Conservation (phyloP, 1,140 invertebrate genomes). For the Stenopsyche tienmushanensis region DNA sequence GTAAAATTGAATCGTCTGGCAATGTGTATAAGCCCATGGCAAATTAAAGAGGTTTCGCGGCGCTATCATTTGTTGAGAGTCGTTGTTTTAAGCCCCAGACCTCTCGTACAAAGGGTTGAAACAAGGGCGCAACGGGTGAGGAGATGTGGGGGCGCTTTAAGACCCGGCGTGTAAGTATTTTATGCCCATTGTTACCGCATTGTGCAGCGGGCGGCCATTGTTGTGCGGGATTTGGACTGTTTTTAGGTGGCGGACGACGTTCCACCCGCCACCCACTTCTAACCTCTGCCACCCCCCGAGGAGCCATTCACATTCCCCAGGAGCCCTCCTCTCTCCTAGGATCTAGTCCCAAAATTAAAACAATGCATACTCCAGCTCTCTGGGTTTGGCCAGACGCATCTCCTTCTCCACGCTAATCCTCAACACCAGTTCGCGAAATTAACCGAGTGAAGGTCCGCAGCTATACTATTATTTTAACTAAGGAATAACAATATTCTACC, state of each 20-base stretch:
- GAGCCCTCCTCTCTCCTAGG: background rate
- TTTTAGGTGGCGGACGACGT: slow-evolving; percentile 32
- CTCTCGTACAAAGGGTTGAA: slow-evolving; percentile 16
- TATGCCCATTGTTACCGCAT: slow-evolving; percentile 38
- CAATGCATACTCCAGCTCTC: slow-evolving; percentile 25
- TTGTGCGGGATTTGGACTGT: slow-evolving; percentile 39
- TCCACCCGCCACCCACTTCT: background rate
- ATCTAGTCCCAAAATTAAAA: slow-evolving; percentile 23
- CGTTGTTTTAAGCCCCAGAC: slow-evolving; percentile 15
- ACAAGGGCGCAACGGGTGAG: slow-evolving; percentile 13
- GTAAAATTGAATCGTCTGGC: too few relatives aligned
- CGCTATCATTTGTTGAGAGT: slow-evolving; percentile 15
- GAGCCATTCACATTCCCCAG: background rate
- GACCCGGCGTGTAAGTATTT: slow-evolving; percentile 35
- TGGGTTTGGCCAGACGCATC: slow-evolving; percentile 2
- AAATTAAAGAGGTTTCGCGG: background rate
- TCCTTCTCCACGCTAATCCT: background rate
- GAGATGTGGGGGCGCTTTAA: slow-evolving; percentile 25
- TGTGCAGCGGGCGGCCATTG: slow-evolving; percentile 40
- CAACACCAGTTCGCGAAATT: background rate
- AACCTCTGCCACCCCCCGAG: background rate
- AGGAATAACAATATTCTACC: too few relatives aligned
- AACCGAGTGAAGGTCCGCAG: too few relatives aligned
- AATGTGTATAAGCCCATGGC: background rate
- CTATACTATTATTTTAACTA: too few relatives aligned